These are phyloP conservation scores for Lontra canadensis DNA, from an alignment of 2,113 vertebrate genomes.

Conservation along the genomic window DNA sequence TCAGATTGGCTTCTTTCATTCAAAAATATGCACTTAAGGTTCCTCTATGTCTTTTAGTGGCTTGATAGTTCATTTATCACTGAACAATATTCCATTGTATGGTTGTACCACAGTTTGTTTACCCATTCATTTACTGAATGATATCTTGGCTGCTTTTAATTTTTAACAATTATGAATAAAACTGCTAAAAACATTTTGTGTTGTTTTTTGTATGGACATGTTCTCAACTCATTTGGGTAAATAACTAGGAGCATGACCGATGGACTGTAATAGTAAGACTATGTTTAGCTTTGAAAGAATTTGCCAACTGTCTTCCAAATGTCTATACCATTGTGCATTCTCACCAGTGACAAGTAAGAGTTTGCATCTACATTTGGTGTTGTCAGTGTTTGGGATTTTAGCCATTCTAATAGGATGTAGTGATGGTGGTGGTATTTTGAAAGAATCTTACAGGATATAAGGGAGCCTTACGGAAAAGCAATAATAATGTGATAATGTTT, in stretches of 20 bases:
- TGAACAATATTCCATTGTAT: neutral
- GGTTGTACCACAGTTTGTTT: neutral
- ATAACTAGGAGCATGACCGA: neutral
- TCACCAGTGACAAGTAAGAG: neutral
- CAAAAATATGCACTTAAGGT: neutral
- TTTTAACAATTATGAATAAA: conserved; percentile 8
- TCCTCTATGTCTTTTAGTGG: neutral
- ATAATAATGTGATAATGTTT: neutral
- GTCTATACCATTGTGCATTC: neutral
- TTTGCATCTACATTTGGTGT: neutral
- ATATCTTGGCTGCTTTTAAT: neutral
- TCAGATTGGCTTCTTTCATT: neutral
- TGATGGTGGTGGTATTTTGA: neutral
- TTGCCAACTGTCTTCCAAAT: neutral
- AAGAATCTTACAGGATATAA: neutral
- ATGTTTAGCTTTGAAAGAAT: neutral
- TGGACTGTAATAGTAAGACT: neutral
- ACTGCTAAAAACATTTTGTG: neutral
- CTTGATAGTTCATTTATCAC: neutral
- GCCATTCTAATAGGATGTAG: neutral
- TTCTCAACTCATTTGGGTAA: neutral
- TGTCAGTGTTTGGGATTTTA: neutral
- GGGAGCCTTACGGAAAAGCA: neutral
- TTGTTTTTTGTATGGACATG: neutral
- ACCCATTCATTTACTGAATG: neutral